Percentiles rank a stretch among this genome's conserved stretches.
Evolutionary conservation across 2,113 vertebrate genomes (phyloP).

Genomic region (Vimba vimba): DNA sequence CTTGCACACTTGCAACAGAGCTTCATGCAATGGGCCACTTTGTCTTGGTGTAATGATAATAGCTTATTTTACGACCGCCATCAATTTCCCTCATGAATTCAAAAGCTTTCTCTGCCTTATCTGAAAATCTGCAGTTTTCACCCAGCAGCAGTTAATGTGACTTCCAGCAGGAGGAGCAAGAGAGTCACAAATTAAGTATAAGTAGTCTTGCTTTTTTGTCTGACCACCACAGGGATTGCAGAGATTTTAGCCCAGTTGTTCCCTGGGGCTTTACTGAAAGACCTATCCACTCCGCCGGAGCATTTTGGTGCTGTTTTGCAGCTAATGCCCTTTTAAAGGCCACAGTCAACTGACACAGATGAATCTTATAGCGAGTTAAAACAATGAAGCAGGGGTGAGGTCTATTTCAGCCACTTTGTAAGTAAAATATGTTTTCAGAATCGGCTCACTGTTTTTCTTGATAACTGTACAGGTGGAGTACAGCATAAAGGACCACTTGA

Average conservation of each 20-base stretch:
- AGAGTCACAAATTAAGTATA: slow-evolving; percentile 64
- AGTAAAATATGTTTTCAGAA: slow-evolving; percentile 5
- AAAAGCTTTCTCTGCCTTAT: slow-evolving; percentile 12
- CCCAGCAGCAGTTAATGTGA: too few species aligned
- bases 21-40: neutral
- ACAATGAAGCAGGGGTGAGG: slow-evolving; percentile 21
- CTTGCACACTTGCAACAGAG: slow-evolving; percentile 20
- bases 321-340: slow-evolving; percentile 56
- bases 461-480: neutral
- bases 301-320: slow-evolving; percentile 46
- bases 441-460: neutral
- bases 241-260: slow-evolving; percentile 38
- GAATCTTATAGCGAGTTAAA: slow-evolving; percentile 45
- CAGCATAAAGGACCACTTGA: neutral
- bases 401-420: slow-evolving; percentile 25
- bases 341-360: slow-evolving; percentile 44
- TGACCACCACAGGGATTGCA: slow-evolving; percentile 31
- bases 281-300: slow-evolving; percentile 48
- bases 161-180: slow-evolving; percentile 75
- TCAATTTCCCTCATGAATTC: slow-evolving; percentile 36
- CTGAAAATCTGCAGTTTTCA: neutral
- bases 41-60: slow-evolving; percentile 38
- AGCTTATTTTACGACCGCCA: slow-evolving; percentile 28
- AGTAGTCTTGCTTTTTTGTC: slow-evolving; percentile 37
- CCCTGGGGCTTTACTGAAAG: slow-evolving; percentile 55